These are phyloP conservation scores for Sander lucioperca DNA, from an alignment of 2,113 vertebrate species.

Conservation along the genomic window DNA sequence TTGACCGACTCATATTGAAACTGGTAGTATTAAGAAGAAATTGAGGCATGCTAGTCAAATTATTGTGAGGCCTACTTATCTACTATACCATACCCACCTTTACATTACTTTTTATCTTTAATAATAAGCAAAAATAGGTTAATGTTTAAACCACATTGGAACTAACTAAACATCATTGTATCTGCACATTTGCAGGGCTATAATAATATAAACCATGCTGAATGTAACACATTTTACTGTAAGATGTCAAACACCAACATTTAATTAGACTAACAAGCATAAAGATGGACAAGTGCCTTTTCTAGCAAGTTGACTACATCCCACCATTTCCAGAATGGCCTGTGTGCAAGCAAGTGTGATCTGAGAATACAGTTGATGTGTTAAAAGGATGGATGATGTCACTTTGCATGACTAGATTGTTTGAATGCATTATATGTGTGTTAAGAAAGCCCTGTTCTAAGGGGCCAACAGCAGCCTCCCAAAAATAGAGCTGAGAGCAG, in stretches of 20 bases:
- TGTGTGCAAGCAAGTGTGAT: conserved; percentile 26
- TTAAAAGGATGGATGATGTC: conserved; percentile 45
- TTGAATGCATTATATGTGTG: conserved; percentile 55
- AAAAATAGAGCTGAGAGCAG: conserved; percentile 84
- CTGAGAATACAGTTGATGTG: conserved; percentile 11
- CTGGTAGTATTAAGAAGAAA: neutral
- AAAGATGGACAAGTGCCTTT: conserved; percentile 1
- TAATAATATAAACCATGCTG: neutral
- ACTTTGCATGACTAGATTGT: conserved; percentile 47
- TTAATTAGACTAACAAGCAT: neutral
- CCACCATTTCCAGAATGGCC: conserved; percentile 5
- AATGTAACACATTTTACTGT: neutral
- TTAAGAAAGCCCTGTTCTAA: conserved; percentile 71
- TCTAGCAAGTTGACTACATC: conserved; percentile 21
- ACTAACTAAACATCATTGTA: neutral
- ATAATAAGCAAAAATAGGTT: too few species aligned
- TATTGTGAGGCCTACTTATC: neutral
- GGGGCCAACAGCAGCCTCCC: conserved; percentile 72
- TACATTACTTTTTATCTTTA: neutral
- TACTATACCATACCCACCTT: neutral
- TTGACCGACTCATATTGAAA: conserved; percentile 20
- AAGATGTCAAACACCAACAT: neutral
- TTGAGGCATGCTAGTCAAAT: neutral
- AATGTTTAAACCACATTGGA: neutral
- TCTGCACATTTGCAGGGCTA: neutral